Evolutionary conservation across 92 coral and sea anemone genomes (phyloP).

Genomic region (Pocillopora meandrina): DNA sequence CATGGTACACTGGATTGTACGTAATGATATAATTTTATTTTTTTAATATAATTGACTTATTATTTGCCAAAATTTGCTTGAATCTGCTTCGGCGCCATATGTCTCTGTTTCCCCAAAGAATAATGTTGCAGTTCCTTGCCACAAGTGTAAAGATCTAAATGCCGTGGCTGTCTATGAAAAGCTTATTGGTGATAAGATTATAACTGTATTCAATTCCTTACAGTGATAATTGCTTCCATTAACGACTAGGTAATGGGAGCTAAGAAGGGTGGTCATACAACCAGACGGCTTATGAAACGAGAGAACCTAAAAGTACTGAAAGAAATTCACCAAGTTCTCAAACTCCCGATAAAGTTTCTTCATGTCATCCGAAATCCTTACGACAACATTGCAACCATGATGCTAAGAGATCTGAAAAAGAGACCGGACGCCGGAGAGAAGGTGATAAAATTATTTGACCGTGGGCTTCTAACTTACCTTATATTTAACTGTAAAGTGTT

Average conservation of each 20-base stretch:
- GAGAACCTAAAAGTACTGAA: constrained; percentile 35
- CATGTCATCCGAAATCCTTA: constrained; percentile 95
- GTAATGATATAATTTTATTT: no score
- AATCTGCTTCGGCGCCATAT: neutral
- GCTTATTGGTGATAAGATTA: no score
- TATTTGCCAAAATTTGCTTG: no score
- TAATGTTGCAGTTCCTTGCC: neutral
- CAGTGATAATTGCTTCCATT: neutral
- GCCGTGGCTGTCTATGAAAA: no score
- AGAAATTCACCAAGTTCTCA: constrained; percentile 50
- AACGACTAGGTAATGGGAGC: constrained; percentile 84
- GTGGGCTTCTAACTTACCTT: no score
- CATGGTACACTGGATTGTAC: no score
- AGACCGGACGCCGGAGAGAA: constrained; percentile 44
- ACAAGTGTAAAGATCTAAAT: no score
- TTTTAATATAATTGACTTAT: no score
- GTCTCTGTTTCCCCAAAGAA: neutral
- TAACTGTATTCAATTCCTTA: neutral
- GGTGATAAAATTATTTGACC: constrained; percentile 25
- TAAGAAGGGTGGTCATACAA: constrained; percentile 88
- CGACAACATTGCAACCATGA: constrained; percentile 96
- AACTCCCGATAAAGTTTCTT: constrained; percentile 69
- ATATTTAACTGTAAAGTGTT: no score
- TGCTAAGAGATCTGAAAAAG: constrained; percentile 64
- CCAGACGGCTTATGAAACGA: constrained; percentile 56